A percentile compares a stretch with the other conserved stretches of the same genome.
phyloP scores from a whole-genome alignment of 1,140 invertebrate species.

The Papilio aristodemus region DNA sequence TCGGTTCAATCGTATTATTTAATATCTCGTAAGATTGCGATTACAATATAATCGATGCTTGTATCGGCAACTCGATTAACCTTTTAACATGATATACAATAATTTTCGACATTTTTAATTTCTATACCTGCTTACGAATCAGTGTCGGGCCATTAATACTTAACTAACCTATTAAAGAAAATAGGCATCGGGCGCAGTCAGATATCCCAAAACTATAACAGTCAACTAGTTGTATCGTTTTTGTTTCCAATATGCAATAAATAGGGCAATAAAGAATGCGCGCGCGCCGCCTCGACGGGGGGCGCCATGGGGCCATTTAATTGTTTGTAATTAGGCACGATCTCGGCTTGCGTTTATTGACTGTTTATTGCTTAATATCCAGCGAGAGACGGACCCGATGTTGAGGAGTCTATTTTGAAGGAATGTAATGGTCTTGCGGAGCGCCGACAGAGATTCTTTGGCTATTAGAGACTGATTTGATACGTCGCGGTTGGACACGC shows the following conservation, averaged over 20 bases:
- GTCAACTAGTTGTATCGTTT: slow-evolving; percentile 44
- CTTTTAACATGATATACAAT: slow-evolving; percentile 35
- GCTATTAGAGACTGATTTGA: slow-evolving; percentile 22
- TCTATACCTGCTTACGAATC: slow-evolving; percentile 34
- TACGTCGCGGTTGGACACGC: slow-evolving; percentile 24
- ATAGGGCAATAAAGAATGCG: slow-evolving; percentile 52
- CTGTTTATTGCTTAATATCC: slow-evolving; percentile 73
- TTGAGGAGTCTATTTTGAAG: slow-evolving; percentile 41
- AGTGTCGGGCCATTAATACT: slow-evolving; percentile 33
- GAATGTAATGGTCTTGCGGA: slow-evolving; percentile 37
- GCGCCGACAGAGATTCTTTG: slow-evolving; percentile 40
- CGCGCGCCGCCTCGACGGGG: slow-evolving; percentile 42
- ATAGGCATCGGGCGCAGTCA: slow-evolving; percentile 28
- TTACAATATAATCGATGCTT: slow-evolving; percentile 27
- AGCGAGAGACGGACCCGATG: slow-evolving; percentile 35
- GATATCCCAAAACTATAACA: slow-evolving; percentile 47
- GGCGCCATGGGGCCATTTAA: slow-evolving; percentile 53
- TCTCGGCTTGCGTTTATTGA: slow-evolving; percentile 53
- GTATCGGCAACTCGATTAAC: slow-evolving; percentile 34
- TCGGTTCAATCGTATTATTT: slow-evolving; percentile 12
- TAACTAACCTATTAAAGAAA: slow-evolving; percentile 33
- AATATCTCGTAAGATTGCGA: slow-evolving; percentile 30
- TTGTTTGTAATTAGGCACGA: slow-evolving; percentile 65
- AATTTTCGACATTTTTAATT: slow-evolving; percentile 31
- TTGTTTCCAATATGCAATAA: slow-evolving; percentile 71